Conservation (phyloP, 2,797 vertebrate species). For the Anguilla obscura region DNA sequence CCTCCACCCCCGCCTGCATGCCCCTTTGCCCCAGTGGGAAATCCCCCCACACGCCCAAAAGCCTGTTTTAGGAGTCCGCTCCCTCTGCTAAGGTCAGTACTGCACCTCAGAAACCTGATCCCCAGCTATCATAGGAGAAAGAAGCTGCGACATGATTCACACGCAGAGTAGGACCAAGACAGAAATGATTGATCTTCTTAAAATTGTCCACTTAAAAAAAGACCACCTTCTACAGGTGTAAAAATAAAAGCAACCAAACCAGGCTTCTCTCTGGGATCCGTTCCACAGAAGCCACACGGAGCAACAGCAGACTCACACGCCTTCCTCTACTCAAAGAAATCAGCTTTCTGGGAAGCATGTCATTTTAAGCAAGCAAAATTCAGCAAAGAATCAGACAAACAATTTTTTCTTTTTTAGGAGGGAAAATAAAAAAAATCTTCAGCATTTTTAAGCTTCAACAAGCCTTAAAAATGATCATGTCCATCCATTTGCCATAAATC, state of each 20-base stretch:
- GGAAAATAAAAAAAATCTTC: not conserved
- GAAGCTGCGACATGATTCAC: constrained; percentile 33
- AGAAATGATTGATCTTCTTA: not conserved
- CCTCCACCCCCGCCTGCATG: not conserved
- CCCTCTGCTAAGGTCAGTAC: constrained; percentile 27
- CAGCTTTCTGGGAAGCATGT: not conserved
- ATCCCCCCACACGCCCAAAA: not conserved
- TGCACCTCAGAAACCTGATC: constrained; percentile 21
- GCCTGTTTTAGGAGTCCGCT: not conserved
- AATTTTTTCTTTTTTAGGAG: not conserved
- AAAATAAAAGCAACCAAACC: not conserved
- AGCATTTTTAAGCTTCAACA: not conserved
- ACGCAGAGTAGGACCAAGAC: constrained; percentile 12
- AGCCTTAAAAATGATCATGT: not conserved
- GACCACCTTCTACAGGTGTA: not conserved
- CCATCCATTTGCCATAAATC: not conserved
- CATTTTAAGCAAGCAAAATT: not conserved
- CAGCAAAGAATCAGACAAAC: not conserved
- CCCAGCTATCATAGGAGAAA: constrained; percentile 34
- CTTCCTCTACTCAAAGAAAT: not conserved
- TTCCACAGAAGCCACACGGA: not conserved
- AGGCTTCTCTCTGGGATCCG: not conserved
- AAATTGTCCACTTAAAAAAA: constrained; percentile 12
- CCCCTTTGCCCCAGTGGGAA: not conserved
- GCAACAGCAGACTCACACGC: constrained; percentile 17